phyloP scores from a whole-genome alignment of 2,888 invertebrate genomes.

The Torymus auratus region DNA sequence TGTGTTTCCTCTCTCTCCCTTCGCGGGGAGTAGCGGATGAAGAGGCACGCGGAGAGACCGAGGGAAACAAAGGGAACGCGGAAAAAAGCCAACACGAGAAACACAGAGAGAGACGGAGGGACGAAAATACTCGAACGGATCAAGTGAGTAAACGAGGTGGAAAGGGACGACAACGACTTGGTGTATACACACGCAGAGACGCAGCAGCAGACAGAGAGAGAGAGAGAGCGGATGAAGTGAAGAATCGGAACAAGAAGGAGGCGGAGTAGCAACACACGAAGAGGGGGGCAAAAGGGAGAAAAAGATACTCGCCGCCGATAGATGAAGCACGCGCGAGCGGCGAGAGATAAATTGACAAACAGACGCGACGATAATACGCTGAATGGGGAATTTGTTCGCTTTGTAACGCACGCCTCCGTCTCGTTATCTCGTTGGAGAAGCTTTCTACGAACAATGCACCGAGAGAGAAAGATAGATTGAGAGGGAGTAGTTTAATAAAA shows the following conservation, averaged over 20 bases:
- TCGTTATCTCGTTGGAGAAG: constrained; percentile 44
- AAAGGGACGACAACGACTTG: constrained; percentile 38
- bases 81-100: constrained; percentile 18
- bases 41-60: no score
- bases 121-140: constrained; percentile 50
- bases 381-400: constrained; percentile 44
- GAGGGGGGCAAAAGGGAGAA: constrained; percentile 6
- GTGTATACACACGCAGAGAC: not conserved
- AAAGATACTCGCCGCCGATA: constrained; percentile 34
- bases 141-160: constrained; percentile 50
- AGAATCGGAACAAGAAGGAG: constrained; percentile 44
- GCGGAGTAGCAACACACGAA: constrained; percentile 1
- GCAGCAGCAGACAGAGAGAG: no score
- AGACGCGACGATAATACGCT: constrained; percentile 40
- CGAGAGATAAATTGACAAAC: constrained; percentile 49
- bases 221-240: constrained; percentile 20
- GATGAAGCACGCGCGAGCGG: constrained; percentile 40
- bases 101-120: not conserved
- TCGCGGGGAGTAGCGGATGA: not conserved
- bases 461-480: not conserved
- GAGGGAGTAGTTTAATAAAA: not conserved
- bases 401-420: not conserved
- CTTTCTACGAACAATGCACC: not conserved
- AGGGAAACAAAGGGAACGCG: constrained; percentile 18
- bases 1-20: no score